These are phyloP conservation scores for Anthoscopus minutus DNA, from an alignment of 2,113 vertebrate species.

Conservation along the genomic window DNA sequence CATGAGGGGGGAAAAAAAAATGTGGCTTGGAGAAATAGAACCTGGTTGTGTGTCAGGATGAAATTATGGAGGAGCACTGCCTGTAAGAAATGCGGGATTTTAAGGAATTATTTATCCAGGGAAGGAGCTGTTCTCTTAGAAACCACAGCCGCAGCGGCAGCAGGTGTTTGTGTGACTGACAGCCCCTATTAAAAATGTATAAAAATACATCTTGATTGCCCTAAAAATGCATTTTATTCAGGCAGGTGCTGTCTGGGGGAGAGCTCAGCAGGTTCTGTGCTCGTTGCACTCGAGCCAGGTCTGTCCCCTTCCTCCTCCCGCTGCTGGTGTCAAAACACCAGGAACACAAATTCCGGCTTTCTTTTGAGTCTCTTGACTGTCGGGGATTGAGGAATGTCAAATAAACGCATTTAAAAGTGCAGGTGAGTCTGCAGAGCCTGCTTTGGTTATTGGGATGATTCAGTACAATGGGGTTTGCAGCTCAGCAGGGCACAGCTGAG, in stretches of 20 bases:
- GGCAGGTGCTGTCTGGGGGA: not conserved
- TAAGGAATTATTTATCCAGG: not conserved
- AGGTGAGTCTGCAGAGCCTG: not conserved
- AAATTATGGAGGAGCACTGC: not conserved
- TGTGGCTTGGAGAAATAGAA: not conserved
- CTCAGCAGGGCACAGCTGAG: not conserved
- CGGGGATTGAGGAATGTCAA: not conserved
- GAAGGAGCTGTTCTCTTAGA: accelerated
- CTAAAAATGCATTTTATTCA: not conserved
- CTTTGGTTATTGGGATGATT: not conserved
- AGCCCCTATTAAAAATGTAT: not conserved
- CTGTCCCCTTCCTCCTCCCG: not conserved
- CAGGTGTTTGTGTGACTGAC: not conserved
- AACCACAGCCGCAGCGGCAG: not conserved
- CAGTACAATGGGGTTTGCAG: not conserved
- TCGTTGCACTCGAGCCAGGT: not conserved
- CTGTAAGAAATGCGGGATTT: not conserved
- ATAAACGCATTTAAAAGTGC: not conserved
- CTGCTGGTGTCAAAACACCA: not conserved
- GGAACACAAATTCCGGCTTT: not conserved
- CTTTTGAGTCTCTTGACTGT: accelerated
- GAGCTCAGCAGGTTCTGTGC: not conserved
- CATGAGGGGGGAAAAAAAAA: not conserved
- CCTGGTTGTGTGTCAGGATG: too few species aligned
- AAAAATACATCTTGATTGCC: not conserved